Evolutionary conservation across 2,888 invertebrate species (phyloP).

Genomic region (Ophion ellenae): DNA sequence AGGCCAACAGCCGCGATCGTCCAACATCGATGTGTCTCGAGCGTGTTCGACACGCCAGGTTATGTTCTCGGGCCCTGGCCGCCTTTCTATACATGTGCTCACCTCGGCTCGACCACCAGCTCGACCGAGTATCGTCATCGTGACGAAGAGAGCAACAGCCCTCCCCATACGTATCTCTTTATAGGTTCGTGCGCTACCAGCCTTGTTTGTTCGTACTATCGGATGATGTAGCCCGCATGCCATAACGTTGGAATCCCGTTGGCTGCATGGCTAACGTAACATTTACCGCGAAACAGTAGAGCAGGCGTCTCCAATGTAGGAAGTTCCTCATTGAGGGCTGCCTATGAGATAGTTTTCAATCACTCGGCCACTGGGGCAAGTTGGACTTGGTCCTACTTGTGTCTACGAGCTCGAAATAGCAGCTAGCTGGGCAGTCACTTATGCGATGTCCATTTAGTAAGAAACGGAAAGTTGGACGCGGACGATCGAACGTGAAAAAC

Average conservation of each 20-base stretch:
- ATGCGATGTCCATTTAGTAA: neutral
- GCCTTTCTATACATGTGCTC: slow-evolving; percentile 35
- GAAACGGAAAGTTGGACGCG: neutral
- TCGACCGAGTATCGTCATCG: neutral
- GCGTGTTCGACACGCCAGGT: slow-evolving; percentile 72
- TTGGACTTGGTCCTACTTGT: neutral
- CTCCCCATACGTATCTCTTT: neutral
- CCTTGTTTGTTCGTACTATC: slow-evolving; percentile 23
- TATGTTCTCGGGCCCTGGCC: slow-evolving; percentile 45
- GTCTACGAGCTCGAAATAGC: neutral
- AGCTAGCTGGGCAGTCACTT: neutral
- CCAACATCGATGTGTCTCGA: slow-evolving; percentile 72
- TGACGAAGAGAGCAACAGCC: slow-evolving; percentile 43
- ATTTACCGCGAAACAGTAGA: neutral
- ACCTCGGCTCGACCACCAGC: slow-evolving; percentile 31
- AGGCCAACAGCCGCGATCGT: slow-evolving; percentile 64
- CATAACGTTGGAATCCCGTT: slow-evolving; percentile 8
- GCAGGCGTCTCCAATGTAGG: neutral
- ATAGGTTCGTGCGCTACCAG: neutral
- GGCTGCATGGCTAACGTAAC: neutral
- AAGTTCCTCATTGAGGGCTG: neutral
- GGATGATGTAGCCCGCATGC: neutral
- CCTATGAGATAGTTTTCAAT: too few relatives aligned
- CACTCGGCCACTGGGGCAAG: neutral
- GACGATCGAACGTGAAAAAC: neutral